Evolutionary conservation across 2,888 invertebrate species (phyloP).

Genomic region (Andrena haemorrhoa): DNA sequence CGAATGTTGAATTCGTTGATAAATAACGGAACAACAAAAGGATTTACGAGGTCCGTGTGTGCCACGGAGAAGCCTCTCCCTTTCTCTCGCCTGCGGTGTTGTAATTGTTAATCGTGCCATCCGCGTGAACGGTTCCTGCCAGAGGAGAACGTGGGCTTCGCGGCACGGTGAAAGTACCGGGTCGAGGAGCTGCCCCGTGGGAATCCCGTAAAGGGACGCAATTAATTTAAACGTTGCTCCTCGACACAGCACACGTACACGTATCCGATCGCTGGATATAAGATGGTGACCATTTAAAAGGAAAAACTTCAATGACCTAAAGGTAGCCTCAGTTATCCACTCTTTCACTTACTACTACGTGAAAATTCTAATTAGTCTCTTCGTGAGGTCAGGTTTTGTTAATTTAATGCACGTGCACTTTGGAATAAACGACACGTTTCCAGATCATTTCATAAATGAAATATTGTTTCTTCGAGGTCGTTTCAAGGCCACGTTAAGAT

Average conservation of each 20-base stretch:
- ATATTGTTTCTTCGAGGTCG: background rate
- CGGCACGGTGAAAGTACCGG: constrained; percentile 54
- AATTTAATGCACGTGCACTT: too few species aligned
- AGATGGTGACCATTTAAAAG: background rate
- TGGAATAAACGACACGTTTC: too few species aligned
- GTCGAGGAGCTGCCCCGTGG: constrained; percentile 30
- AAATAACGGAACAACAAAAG: constrained; percentile 23
- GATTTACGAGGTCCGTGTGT: constrained; percentile 34
- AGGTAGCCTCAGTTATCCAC: too few species aligned
- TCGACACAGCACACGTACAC: background rate
- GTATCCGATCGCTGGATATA: background rate
- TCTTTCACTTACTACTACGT: too few species aligned
- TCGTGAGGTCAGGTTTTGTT: too few species aligned
- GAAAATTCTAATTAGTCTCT: too few species aligned
- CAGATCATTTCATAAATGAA: background rate
- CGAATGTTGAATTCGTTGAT: constrained; percentile 35
- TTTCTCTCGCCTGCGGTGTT: constrained; percentile 36
- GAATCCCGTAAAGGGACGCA: constrained; percentile 32
- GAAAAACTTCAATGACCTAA: background rate
- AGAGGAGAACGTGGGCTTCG: constrained; percentile 19
- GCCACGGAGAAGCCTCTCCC: constrained; percentile 38
- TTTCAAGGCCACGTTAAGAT: background rate
- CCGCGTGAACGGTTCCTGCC: constrained; percentile 26
- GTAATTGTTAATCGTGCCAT: constrained; percentile 50
- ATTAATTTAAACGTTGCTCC: constrained; percentile 17